Base-by-base conservation (phyloP, 2,113 vertebrate genomes). In the Phylloscopus whistleri region DNA sequence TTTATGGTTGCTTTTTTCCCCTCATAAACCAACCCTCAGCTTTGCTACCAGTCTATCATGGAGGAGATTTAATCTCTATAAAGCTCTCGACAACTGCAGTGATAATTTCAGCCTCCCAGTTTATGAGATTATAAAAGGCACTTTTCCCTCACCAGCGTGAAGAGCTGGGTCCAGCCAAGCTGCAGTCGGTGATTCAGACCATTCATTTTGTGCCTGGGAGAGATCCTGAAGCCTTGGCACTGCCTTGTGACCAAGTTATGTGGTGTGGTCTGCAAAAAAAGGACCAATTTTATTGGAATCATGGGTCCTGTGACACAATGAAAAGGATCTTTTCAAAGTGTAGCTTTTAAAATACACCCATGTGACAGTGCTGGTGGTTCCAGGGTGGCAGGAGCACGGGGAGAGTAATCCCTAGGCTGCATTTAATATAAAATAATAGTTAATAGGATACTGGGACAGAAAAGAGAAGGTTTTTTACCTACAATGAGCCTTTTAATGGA, bases 61-160 rank as follows among this genome's bases (percentile, higher is more conserved):
- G 84, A 77, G 83, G 72, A 91, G 79, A 93, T 87, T 87, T 11
- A 37, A 63, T 93, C 76, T 82, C 78, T 96, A 96, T 86, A 91
- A 97, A 97, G 94, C 84, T 68, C 78, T 80, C 53, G 77, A 94
- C 64, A 96, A 90, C 58, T 58, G 75, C 15, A 6, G 74, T 56
- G 84, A 93, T 94, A 78, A 94, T 95, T 95, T 92, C 91, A 96
- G 72, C 41, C 77, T 90, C 55, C 41, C n/a, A 4, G 60, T 96
- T 97, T 94, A 94, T 72, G 62, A 60, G 77, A 90, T 94, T 82
- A 64, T 91, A 94, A 80, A 95, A 97, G 73, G 39, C 63, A 86
- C 70, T 96, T 97, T 84, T 84, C 93, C 76, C 91, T 81, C 48
- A 10, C 39, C 56, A 67, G 59, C 1, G 66, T 55, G 94, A 68